Conservation (phyloP, 2,797 vertebrate genomes). For the Rhyacichthys aspro region DNA sequence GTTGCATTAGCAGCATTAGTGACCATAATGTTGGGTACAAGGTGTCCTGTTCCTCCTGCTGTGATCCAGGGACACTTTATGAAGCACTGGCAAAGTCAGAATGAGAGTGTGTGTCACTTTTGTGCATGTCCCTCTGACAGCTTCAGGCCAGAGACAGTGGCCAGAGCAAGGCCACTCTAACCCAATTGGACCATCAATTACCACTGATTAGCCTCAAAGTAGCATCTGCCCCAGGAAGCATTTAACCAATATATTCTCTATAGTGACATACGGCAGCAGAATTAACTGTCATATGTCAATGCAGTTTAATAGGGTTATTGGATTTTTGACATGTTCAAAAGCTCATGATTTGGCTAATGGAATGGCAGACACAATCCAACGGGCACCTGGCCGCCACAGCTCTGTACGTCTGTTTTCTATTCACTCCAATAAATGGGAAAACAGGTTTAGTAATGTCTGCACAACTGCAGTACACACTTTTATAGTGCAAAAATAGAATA, state of each 20-base stretch:
- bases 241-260: conserved; percentile 80
- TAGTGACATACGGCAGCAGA: conserved; percentile 74
- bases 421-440: conserved; percentile 11
- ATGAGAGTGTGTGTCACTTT: conserved; percentile 30
- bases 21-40: conserved; percentile 33
- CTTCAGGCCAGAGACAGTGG: conserved; percentile 68
- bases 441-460: conserved; percentile 1
- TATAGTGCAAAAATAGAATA: neutral
- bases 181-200: conserved; percentile 83
- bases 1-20: neutral
- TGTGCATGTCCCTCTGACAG: conserved; percentile 46
- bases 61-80: conserved; percentile 42
- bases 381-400: conserved; percentile 54
- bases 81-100: conserved; percentile 40
- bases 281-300: conserved; percentile 79
- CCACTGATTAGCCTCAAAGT: conserved; percentile 81
- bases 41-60: conserved; percentile 36
- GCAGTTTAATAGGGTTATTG: conserved; percentile 76
- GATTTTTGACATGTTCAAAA: conserved; percentile 79
- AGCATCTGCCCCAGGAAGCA: conserved; percentile 84
- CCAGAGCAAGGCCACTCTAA: conserved; percentile 75
- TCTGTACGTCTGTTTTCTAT: conserved; percentile 23
- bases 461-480: conserved; percentile 3
- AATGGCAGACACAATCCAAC: conserved; percentile 59
- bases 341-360: conserved; percentile 65